A percentile compares a stretch with the other conserved stretches of the same genome.
Evolutionary conservation across 2,797 vertebrate genomes (phyloP).

Genomic region (Sphenopsis melanotis): DNA sequence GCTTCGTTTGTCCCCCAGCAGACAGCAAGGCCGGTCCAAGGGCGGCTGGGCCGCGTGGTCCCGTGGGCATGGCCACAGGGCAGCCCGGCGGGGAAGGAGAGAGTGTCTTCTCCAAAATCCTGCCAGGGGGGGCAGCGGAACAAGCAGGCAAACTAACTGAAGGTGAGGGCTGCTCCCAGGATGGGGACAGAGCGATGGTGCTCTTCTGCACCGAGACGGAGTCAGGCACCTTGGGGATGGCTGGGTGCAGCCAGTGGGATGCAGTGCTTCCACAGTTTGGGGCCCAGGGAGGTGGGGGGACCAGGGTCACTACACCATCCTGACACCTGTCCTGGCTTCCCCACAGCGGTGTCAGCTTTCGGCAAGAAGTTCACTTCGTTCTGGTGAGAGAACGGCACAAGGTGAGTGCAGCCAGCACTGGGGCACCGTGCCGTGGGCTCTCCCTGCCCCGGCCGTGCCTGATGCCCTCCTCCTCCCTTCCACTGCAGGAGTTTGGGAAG

Average conservation of each 20-base stretch:
- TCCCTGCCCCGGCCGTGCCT: accelerated
- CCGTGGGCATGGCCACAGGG: slow-evolving; percentile 66
- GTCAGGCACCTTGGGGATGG: accelerated
- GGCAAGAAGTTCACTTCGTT: slow-evolving; percentile 99
- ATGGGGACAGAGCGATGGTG: accelerated
- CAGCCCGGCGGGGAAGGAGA: slow-evolving; percentile 86
- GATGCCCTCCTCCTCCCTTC: background rate
- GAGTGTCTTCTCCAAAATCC: slow-evolving; percentile 93
- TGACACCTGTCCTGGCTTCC: slow-evolving; percentile 41
- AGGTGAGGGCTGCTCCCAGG: slow-evolving; percentile 72
- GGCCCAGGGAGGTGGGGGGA: accelerated
- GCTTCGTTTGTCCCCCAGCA: slow-evolving; percentile 35
- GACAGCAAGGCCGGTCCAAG: slow-evolving; percentile 86
- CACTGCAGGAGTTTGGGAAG: slow-evolving; percentile 65
- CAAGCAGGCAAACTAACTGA: slow-evolving; percentile 98
- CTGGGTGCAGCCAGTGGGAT: background rate
- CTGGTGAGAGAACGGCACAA: slow-evolving; percentile 85
- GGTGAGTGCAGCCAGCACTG: slow-evolving; percentile 68
- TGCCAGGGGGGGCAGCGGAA: slow-evolving; percentile 93
- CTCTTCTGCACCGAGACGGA: accelerated
- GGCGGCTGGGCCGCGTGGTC: slow-evolving; percentile 78
- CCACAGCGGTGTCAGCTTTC: slow-evolving; percentile 90
- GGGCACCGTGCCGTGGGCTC: accelerated
- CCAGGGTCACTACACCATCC: accelerated
- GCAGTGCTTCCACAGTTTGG: accelerated